phyloP scores from a whole-genome alignment of 2,797 vertebrate genomes.

The Aldrovandia affinis region DNA sequence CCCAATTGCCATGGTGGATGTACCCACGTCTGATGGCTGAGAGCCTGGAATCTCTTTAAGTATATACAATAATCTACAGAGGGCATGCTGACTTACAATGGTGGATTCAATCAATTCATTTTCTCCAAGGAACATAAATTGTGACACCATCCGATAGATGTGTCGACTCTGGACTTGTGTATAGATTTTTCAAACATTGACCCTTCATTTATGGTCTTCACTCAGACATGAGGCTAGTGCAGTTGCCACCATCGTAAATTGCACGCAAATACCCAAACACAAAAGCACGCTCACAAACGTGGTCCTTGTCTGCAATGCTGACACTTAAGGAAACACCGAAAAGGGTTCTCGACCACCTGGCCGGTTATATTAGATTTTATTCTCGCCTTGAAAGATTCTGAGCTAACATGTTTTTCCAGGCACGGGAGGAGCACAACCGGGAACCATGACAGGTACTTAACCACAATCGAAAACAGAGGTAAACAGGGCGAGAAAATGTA shows the following conservation, averaged over 20 bases:
- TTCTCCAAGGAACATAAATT: background rate
- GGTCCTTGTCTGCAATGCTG: constrained; percentile 48
- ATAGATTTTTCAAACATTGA: background rate
- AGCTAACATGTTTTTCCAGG: constrained; percentile 73
- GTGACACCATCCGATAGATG: background rate
- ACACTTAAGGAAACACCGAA: constrained; percentile 47
- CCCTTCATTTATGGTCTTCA: background rate
- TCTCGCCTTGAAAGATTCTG: constrained; percentile 63
- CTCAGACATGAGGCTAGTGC: background rate
- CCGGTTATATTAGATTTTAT: constrained; percentile 51
- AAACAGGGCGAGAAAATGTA: constrained; percentile 63
- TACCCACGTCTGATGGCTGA: too few relatives aligned
- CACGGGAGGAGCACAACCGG: constrained; percentile 56
- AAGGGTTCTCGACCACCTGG: constrained; percentile 54
- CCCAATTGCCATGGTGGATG: too few relatives aligned
- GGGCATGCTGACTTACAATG: too few relatives aligned
- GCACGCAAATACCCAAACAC: constrained; percentile 16
- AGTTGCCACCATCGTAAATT: background rate
- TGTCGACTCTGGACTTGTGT: background rate
- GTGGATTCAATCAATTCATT: background rate
- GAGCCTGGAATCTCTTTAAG: too few relatives aligned
- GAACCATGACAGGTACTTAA: constrained; percentile 71
- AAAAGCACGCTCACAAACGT: constrained; percentile 43
- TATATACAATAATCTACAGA: too few relatives aligned
- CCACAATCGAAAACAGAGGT: constrained; percentile 73